Conservation (phyloP, 2,113 vertebrate genomes). For the Aleadryas rufinucha region DNA sequence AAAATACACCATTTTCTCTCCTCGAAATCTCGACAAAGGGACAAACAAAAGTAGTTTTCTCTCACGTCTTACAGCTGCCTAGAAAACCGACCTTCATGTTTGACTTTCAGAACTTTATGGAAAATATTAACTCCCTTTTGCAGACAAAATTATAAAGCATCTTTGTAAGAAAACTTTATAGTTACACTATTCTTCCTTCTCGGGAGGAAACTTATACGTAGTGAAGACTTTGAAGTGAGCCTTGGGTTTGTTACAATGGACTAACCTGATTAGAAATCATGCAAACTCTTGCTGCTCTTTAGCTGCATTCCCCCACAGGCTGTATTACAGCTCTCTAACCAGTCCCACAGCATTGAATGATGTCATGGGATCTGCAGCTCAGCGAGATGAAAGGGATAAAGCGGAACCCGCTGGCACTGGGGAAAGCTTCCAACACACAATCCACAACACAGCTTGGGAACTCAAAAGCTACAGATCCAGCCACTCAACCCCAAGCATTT, state of each 20-base stretch:
- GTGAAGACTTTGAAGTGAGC: constrained; percentile 26
- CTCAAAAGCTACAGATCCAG: constrained; percentile 62
- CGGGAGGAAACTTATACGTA: background rate
- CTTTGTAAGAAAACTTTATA: background rate
- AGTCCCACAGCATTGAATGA: constrained; percentile 77
- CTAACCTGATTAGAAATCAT: constrained; percentile 63
- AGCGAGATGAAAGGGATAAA: constrained; percentile 80
- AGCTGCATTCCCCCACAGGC: constrained; percentile 72
- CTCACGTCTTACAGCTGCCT: background rate
- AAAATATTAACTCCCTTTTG: constrained; percentile 5
- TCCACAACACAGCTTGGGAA: constrained; percentile 71
- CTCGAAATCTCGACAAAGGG: background rate
- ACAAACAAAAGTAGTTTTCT: background rate
- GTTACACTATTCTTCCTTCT: background rate
- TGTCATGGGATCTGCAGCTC: constrained; percentile 83
- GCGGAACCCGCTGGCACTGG: constrained; percentile 79
- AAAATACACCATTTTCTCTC: background rate
- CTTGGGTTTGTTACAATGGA: constrained; percentile 33
- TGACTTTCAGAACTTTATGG: background rate
- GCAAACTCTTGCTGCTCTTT: constrained; percentile 57
- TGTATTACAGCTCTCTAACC: constrained; percentile 71
- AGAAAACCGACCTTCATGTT: background rate
- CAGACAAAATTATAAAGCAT: background rate
- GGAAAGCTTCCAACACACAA: constrained; percentile 73
- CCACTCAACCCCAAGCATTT: constrained; percentile 44